phyloP scores from a whole-genome alignment of 1,140 invertebrate genomes.

The Oncopeltus fasciatus region DNA sequence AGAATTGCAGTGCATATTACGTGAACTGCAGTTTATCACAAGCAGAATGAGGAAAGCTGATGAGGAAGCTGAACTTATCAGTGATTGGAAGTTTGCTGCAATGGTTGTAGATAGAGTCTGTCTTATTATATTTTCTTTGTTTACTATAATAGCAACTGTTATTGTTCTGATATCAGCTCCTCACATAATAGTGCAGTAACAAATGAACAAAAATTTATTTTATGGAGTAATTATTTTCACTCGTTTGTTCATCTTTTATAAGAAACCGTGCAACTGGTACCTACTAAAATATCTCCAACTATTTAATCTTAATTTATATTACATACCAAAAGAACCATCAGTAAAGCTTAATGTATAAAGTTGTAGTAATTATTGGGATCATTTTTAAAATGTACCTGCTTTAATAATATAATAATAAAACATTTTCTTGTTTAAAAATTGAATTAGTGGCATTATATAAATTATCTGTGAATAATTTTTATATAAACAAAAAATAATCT shows the following conservation, averaged over 20 bases:
- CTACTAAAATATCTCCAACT: not conserved
- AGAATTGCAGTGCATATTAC: slow-evolving; percentile 70
- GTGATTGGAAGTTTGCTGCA: slow-evolving; percentile 98
- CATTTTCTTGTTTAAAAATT: no score
- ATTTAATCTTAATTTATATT: not conserved
- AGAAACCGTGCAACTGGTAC: not conserved
- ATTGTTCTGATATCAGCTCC: slow-evolving; percentile 85
- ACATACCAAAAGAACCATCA: not conserved
- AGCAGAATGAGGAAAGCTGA: slow-evolving; percentile 77
- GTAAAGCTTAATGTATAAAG: not conserved
- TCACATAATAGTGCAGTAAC: slow-evolving; percentile 90
- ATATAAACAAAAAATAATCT: no score
- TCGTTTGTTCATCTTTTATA: not conserved
- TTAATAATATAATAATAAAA: no score
- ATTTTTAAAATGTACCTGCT: not conserved
- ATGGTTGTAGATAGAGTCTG: slow-evolving; percentile 98
- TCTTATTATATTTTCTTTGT: slow-evolving; percentile 89
- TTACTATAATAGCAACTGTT: slow-evolving; percentile 89
- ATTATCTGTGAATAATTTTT: no score
- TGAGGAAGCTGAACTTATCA: slow-evolving; percentile 77
- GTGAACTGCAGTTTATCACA: slow-evolving; percentile 89
- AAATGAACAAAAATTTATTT: slow-evolving; percentile 27
- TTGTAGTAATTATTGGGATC: not conserved
- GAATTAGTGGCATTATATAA: no score
- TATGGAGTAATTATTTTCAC: slow-evolving; percentile 17